Percentiles rank a stretch among this genome's conserved stretches.
phyloP scores from a whole-genome alignment of 2,797 vertebrate species.

The Sebastes umbrosus region DNA sequence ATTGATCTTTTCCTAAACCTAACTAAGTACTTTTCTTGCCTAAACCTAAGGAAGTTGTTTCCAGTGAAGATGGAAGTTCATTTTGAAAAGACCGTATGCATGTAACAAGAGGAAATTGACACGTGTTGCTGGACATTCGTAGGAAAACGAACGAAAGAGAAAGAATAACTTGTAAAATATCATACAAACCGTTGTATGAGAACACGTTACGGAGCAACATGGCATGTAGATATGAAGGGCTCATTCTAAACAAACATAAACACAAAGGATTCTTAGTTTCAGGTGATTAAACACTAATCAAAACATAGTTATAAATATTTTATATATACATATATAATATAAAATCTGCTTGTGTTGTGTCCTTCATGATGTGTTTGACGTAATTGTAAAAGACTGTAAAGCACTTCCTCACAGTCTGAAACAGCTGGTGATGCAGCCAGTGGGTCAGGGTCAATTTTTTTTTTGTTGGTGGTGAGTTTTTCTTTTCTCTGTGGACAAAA shows the following conservation, averaged over 20 bases:
- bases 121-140: too few relatives aligned
- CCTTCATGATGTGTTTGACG: background rate
- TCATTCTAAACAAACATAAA: background rate
- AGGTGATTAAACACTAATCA: background rate
- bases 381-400: background rate
- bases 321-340: too few relatives aligned
- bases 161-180: too few relatives aligned
- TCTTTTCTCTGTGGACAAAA: background rate
- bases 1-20: rapidly evolving
- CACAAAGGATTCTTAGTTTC: background rate
- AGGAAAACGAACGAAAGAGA: too few relatives aligned
- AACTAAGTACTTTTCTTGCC: too few relatives aligned
- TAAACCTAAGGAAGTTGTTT: too few relatives aligned
- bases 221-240: background rate
- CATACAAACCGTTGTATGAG: too few relatives aligned
- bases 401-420: background rate
- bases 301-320: background rate
- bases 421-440: background rate
- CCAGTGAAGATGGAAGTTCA: too few relatives aligned
- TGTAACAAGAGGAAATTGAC: too few relatives aligned
- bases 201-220: background rate
- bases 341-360: background rate
- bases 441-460: background rate
- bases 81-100: too few relatives aligned
- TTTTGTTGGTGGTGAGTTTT: background rate